Evolutionary conservation across 2,888 invertebrate genomes (phyloP).

Genomic region (Drosophila atroscutellata): DNA sequence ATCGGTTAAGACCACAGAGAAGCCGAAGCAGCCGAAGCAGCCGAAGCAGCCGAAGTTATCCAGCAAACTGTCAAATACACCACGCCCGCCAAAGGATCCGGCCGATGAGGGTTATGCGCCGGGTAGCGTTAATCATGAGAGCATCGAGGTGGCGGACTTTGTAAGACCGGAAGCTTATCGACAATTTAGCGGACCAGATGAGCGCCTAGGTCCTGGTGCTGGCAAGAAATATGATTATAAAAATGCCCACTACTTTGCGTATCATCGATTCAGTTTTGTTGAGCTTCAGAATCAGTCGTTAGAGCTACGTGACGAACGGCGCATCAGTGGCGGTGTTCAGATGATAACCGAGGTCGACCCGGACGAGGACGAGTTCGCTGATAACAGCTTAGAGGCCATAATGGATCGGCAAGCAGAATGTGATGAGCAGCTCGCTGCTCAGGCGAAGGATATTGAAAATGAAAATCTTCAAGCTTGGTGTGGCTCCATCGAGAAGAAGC

Average conservation of each 20-base stretch:
- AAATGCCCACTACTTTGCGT: constrained; percentile 79
- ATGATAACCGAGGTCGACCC: constrained; percentile 20
- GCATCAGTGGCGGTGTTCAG: constrained; percentile 33
- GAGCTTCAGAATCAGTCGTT: constrained; percentile 63
- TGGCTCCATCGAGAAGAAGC: constrained; percentile 10
- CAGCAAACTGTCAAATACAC: constrained; percentile 59
- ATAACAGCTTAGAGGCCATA: constrained; percentile 30
- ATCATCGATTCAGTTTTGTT: constrained; percentile 80
- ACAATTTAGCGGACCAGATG: constrained; percentile 55
- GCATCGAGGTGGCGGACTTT: constrained; percentile 57
- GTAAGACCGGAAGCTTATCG: constrained; percentile 73
- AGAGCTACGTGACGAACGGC: constrained; percentile 58
- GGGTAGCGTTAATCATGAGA: constrained; percentile 54
- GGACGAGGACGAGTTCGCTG: constrained; percentile 27
- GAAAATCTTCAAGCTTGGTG: constrained; percentile 20
- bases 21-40: neutral
- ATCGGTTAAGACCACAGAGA: neutral
- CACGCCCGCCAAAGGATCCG: constrained; percentile 80
- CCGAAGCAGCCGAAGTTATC: constrained; percentile 4
- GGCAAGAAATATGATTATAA: constrained; percentile 70
- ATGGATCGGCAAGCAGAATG: constrained; percentile 44
- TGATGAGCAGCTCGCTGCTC: constrained; percentile 36
- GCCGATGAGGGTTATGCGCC: constrained; percentile 75
- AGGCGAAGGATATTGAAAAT: constrained; percentile 34
- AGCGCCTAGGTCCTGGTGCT: constrained; percentile 78